phyloP scores from a whole-genome alignment of 2,888 invertebrate genomes.

The Holacanthella duospinosa region DNA sequence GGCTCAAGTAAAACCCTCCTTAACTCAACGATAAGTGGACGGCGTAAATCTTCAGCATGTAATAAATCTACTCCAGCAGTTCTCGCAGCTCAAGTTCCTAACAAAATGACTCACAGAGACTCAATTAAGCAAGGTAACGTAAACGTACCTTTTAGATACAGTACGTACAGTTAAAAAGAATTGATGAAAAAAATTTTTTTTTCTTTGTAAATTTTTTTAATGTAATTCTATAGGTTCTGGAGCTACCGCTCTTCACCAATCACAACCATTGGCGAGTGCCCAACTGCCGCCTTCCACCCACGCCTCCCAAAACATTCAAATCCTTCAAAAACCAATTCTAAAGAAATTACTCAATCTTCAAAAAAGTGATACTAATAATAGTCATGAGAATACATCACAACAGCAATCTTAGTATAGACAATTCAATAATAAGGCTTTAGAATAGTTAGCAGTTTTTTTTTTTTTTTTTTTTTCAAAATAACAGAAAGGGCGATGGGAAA shows the following conservation, averaged over 20 bases:
- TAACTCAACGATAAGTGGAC: not conserved
- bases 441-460: too few species aligned
- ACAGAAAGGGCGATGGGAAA: too few species aligned
- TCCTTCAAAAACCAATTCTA: conserved; percentile 1
- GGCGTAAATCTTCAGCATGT: conserved; percentile 1
- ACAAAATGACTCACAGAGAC: not conserved
- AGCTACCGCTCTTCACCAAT: not conserved
- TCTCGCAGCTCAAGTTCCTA: conserved; percentile 2
- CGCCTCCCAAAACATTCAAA: not conserved
- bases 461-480: too few species aligned
- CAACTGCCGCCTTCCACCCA: not conserved
- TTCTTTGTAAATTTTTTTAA: not conserved
- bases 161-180: too few species aligned
- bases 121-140: not conserved
- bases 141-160: too few species aligned
- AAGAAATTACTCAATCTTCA: conserved; percentile 6
- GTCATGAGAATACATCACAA: not conserved
- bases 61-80: conserved; percentile 1
- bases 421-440: not conserved
- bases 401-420: not conserved
- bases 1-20: conserved; percentile 5
- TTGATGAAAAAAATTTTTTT: not conserved
- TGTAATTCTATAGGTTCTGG: not conserved
- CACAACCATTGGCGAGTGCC: not conserved
- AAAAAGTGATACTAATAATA: conserved; percentile 4